Percentiles rank a stretch among this genome's conserved stretches.
Evolutionary conservation across 2,797 vertebrate genomes (phyloP).

Genomic region (Carapus acus): DNA sequence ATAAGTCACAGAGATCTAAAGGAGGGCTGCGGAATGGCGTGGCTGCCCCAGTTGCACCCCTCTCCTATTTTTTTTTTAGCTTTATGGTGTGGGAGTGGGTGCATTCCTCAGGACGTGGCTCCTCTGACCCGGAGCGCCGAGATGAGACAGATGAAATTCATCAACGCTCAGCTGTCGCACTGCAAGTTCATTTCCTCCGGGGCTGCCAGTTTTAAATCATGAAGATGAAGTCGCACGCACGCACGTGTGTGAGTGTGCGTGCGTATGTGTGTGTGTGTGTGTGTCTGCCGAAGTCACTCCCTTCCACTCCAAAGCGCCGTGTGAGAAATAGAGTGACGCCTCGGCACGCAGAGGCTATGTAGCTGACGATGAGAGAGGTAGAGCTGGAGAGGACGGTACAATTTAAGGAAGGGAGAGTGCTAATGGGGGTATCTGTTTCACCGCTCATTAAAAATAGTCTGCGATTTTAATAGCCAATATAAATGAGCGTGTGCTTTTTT

Average conservation of each 20-base stretch:
- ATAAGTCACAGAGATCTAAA: constrained; percentile 30
- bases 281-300: constrained; percentile 37
- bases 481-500: constrained; percentile 64
- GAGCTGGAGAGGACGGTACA: constrained; percentile 6
- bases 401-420: constrained; percentile 18
- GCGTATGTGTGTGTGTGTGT: constrained; percentile 6
- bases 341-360: constrained; percentile 35
- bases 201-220: constrained; percentile 17
- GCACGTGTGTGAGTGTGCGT: constrained; percentile 17
- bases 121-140: constrained; percentile 18
- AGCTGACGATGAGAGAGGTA: constrained; percentile 29
- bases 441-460: constrained; percentile 65
- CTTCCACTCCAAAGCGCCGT: constrained; percentile 34
- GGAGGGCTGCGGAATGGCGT: constrained; percentile 37
- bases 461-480: constrained; percentile 67
- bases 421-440: constrained; percentile 59
- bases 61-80: constrained; percentile 4
- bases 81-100: constrained; percentile 36
- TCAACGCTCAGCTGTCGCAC: constrained; percentile 13
- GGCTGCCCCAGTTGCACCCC: constrained; percentile 32
- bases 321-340: constrained; percentile 45
- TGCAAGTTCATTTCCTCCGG: constrained; percentile 22
- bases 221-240: constrained; percentile 26
- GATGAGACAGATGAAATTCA: constrained; percentile 18
- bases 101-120: constrained; percentile 55